Percentiles rank a stretch among this genome's conserved stretches.
Evolutionary conservation across 2,888 invertebrate species (phyloP).

Genomic region (Drosophila anomalata): DNA sequence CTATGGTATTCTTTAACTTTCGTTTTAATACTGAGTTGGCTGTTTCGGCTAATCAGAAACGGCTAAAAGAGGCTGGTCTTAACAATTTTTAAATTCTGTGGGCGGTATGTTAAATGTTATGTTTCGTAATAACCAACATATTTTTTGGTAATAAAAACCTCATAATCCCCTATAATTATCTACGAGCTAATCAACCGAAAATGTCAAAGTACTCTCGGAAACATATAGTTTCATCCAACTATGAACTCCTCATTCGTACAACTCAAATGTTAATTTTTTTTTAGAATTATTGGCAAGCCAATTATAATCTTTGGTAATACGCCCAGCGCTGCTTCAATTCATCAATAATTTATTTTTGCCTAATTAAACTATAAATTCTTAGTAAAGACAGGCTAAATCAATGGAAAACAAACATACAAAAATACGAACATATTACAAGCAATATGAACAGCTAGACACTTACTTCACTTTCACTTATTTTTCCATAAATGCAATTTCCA

Average conservation of each 20-base stretch:
- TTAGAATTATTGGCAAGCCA: not conserved
- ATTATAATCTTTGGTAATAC: not conserved
- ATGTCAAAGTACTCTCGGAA: not conserved
- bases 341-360: not conserved
- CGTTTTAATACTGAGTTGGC: not conserved
- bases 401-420: too few species aligned
- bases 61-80: not conserved
- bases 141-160: not conserved
- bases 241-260: too few species aligned
- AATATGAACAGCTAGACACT: not conserved
- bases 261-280: not conserved
- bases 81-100: not conserved
- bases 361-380: not conserved
- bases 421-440: too few species aligned
- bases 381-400: not conserved
- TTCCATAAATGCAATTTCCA: slow-evolving; percentile 1
- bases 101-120: not conserved
- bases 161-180: not conserved
- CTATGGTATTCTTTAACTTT: not conserved
- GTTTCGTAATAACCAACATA: not conserved
- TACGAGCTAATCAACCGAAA: slow-evolving; percentile 1
- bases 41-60: too few species aligned
- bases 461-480: not conserved
- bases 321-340: too few species aligned
- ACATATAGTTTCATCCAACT: not conserved